Base-by-base conservation (phyloP, 2,113 vertebrate genomes). In the Parus major region DNA sequence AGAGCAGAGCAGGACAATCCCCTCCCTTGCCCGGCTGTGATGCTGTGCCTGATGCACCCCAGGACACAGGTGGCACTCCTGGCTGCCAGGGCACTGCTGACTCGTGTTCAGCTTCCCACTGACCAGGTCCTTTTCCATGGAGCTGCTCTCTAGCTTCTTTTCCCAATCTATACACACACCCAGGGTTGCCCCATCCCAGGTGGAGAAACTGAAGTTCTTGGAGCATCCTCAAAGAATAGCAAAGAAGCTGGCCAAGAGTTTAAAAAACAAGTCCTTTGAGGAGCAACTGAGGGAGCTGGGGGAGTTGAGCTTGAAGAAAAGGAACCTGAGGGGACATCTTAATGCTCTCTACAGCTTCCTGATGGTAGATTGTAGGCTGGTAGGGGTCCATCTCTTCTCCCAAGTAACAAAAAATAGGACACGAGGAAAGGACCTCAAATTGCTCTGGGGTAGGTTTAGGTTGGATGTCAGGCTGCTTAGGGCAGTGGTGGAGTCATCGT, bases 21-120 rank as follows among this genome's bases (percentile, higher is more conserved):
- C 52, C 13, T 73, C 33, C 36, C 53, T 60, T 13, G 17, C 9
- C 52, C 0, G 0, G 60, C 28, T 52, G 36, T 1, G 10, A 46
- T 66, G 19, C 23, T 73, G n/a, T 17, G 33, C 39, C 69, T 82
- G 61, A 60, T 46, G 46, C 6, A 39, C 0, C 19, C 15, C 53
- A 66, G 69, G 33, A 24, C 52, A 66, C 0, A 0, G 3, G 1
- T 52, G 69, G 11, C 6, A 15, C 44, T 73, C 6, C 28, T 66
- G 60, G 9, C 46, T 41, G 53, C n/a, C 53, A 75, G 46, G n/a
- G 39, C 39, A 41, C 53, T 60, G 69, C 46, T 61, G 29, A 0
- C 3, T 47, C 39, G 3, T 1, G 7, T 60, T 60, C 39, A 60
- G 0, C 14, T 25, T 47, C 20, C 6, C 46, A n/a, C 0, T 0